A percentile compares a stretch with the other conserved stretches of the same genome.
These are phyloP conservation scores for Vimba vimba DNA, from an alignment of 2,113 vertebrate species.

Conservation along the genomic window DNA sequence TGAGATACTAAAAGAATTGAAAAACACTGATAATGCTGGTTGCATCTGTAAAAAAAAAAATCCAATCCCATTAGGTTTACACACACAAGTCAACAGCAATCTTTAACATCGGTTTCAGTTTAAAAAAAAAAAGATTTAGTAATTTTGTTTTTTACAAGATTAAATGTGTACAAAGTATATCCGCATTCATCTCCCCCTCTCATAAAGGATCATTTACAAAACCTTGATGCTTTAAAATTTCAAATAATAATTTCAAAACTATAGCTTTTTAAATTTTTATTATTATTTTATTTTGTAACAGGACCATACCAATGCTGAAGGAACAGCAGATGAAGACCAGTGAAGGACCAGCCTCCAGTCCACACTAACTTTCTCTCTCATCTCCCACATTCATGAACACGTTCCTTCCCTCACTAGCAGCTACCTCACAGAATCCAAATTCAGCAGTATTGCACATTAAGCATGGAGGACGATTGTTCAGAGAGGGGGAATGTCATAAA, in stretches of 20 bases:
- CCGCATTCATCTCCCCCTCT: constrained; percentile 71
- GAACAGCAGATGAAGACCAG: constrained; percentile 82
- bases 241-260: constrained; percentile 74
- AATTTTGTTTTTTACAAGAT: constrained; percentile 77
- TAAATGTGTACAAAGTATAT: constrained; percentile 82
- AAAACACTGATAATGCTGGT: constrained; percentile 81
- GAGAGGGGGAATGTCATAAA: constrained; percentile 65
- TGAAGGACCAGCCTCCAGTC: constrained; percentile 68
- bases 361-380: constrained; percentile 51
- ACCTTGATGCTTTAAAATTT: constrained; percentile 77
- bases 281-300: constrained; percentile 72
- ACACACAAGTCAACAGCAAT: constrained; percentile 74
- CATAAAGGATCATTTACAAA: constrained; percentile 81
- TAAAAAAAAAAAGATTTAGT: constrained; percentile 69
- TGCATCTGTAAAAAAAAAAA: constrained; percentile 77
- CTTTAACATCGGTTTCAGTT: constrained; percentile 69
- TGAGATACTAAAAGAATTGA: constrained; percentile 79
- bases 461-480: constrained; percentile 73
- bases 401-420: constrained; percentile 74
- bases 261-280: constrained; percentile 53
- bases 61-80: constrained; percentile 58
- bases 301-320: constrained; percentile 76
- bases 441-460: constrained; percentile 80
- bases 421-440: constrained; percentile 74
- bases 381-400: constrained; percentile 59